These are phyloP conservation scores for Lacerta bilineata DNA, from an alignment of 2,797 vertebrate genomes.

Conservation along the genomic window DNA sequence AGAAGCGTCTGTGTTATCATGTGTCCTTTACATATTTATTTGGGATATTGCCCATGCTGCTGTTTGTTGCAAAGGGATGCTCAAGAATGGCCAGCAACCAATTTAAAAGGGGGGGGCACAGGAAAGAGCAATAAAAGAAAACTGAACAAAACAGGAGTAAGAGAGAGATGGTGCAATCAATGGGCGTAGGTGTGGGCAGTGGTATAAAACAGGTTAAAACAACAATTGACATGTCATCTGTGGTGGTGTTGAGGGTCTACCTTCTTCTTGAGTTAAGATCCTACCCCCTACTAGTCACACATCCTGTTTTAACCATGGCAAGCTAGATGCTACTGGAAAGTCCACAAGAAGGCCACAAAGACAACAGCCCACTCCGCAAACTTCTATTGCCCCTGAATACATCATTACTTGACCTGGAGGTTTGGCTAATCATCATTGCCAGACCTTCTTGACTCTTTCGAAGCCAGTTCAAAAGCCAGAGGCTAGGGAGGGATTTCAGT, in stretches of 20 bases:
- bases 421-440: neutral
- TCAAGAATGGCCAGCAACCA: neutral
- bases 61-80: no score
- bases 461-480: neutral
- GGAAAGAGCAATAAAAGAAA: neutral
- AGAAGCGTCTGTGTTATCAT: no score
- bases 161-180: neutral
- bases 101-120: no score
- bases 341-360: neutral
- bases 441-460: neutral
- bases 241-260: no score
- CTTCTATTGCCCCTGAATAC: neutral
- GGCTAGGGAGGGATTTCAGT: no score
- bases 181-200: neutral
- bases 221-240: neutral
- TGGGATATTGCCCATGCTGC: neutral
- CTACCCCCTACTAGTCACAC: neutral
- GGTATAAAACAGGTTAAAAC: neutral
- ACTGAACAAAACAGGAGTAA: neutral
- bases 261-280: no score
- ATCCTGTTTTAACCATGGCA: neutral
- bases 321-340: neutral
- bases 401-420: neutral
- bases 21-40: neutral
- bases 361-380: neutral